phyloP scores from a whole-genome alignment of 1,140 invertebrate species.

The Ganaspis sp. region DNA sequence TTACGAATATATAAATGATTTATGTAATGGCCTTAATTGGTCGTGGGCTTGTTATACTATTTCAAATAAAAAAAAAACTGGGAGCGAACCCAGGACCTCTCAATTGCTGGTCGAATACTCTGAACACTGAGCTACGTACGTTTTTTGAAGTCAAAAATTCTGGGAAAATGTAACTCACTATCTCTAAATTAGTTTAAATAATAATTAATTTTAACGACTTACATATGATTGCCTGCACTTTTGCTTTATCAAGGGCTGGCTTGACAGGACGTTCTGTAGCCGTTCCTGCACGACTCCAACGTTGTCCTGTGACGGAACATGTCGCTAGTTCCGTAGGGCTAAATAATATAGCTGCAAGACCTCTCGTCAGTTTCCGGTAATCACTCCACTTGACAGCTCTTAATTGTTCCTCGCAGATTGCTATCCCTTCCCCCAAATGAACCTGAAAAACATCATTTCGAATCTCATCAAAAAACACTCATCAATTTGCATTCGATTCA shows the following conservation, averaged over 20 bases:
- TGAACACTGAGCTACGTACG: too few relatives aligned
- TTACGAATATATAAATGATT: too few relatives aligned
- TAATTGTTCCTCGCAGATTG: slow-evolving; percentile 83
- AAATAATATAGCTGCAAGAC: slow-evolving; percentile 84
- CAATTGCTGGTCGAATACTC: too few relatives aligned
- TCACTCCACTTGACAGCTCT: slow-evolving; percentile 85
- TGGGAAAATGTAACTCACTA: too few relatives aligned
- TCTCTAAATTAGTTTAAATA: too few relatives aligned
- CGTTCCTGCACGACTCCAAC: slow-evolving; percentile 83
- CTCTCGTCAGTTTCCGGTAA: slow-evolving; percentile 83
- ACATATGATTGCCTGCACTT: slow-evolving; percentile 86
- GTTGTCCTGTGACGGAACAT: slow-evolving; percentile 84
- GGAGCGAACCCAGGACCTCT: too few relatives aligned
- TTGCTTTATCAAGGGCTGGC: slow-evolving; percentile 82
- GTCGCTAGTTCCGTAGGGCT: slow-evolving; percentile 84
- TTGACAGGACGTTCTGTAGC: slow-evolving; percentile 82
- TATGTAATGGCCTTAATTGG: too few relatives aligned
- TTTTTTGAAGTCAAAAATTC: too few relatives aligned
- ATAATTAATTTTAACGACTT: too few relatives aligned
- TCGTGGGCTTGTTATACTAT: too few relatives aligned
- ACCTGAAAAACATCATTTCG: slow-evolving; percentile 74
- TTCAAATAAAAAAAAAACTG: too few relatives aligned
- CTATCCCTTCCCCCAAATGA: slow-evolving; percentile 83
- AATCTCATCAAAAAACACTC: background rate
- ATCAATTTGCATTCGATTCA: too few relatives aligned